Evolutionary conservation across 2,888 invertebrate species (phyloP).

Genomic region (Drosophila longiperda): DNA sequence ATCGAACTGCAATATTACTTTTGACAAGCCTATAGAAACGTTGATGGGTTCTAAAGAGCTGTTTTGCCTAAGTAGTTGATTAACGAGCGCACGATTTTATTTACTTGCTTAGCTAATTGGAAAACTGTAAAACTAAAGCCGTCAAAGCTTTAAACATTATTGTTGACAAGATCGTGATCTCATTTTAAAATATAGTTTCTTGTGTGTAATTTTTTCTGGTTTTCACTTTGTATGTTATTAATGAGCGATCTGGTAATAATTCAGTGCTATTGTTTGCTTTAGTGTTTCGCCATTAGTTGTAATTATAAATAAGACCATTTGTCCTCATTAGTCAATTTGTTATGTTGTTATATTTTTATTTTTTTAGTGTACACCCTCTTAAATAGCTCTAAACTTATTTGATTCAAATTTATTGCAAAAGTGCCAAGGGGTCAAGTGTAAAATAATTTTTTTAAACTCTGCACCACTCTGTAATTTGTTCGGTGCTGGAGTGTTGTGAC

Average conservation of each 20-base stretch:
- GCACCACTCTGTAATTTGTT: conserved; percentile 2
- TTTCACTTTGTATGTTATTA: neutral
- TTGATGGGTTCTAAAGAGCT: conserved; percentile 41
- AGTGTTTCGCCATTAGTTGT: neutral
- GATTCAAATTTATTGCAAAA: conserved; percentile 51
- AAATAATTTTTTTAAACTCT: conserved; percentile 23
- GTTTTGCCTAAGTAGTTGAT: conserved; percentile 10
- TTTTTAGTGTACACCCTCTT: neutral
- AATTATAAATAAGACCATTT: neutral
- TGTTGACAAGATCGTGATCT: neutral
- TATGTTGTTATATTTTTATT: neutral
- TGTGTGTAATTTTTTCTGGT: neutral
- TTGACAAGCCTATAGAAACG: conserved; percentile 9
- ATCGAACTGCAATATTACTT: conserved; percentile 12
- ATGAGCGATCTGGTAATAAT: neutral
- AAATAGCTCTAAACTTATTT: neutral
- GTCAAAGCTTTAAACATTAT: neutral
- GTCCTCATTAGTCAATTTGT: neutral
- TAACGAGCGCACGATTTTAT: neutral
- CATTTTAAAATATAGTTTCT: neutral
- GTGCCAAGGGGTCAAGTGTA: conserved; percentile 52
- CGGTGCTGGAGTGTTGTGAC: conserved; percentile 28
- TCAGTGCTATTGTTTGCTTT: neutral
- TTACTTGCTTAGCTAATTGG: neutral
- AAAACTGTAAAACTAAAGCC: neutral